Conservation (phyloP, 2,888 invertebrate genomes). For the Rhaphigaster nebulosa region DNA sequence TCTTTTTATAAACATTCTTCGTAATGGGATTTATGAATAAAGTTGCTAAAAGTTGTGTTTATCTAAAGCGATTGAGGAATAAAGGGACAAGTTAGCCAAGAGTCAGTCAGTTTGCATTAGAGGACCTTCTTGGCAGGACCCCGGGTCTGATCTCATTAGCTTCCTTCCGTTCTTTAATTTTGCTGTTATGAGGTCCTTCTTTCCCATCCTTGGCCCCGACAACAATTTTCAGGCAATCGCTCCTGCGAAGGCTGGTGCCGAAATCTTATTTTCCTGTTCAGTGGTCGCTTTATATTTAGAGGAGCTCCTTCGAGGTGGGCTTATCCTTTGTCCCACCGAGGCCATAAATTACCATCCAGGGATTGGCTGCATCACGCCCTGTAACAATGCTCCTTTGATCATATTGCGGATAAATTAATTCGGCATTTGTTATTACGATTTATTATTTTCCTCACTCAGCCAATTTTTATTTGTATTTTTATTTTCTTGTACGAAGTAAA, state of each 20-base stretch:
- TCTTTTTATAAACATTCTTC: background rate
- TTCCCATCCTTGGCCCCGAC: no score
- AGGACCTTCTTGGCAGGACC: no score
- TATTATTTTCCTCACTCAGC: no score
- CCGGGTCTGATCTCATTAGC: background rate
- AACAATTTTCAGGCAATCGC: background rate
- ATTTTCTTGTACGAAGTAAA: no score
- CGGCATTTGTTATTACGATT: no score
- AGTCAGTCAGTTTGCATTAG: no score
- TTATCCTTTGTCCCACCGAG: background rate
- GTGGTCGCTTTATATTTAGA: background rate
- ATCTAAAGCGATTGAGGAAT: background rate
- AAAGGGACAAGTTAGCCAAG: background rate
- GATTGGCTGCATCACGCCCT: no score
- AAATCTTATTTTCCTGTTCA: constrained; percentile 2
- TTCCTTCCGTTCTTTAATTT: background rate
- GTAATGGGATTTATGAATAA: no score
- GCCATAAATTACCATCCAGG: background rate
- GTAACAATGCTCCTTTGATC: no score
- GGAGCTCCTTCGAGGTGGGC: background rate
- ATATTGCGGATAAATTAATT: no score
- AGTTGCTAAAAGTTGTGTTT: background rate
- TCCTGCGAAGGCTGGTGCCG: background rate
- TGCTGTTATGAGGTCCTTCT: no score
- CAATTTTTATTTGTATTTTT: no score